Conservation (phyloP, 2,797 vertebrate species). For the Coregonus ussuriensis region DNA sequence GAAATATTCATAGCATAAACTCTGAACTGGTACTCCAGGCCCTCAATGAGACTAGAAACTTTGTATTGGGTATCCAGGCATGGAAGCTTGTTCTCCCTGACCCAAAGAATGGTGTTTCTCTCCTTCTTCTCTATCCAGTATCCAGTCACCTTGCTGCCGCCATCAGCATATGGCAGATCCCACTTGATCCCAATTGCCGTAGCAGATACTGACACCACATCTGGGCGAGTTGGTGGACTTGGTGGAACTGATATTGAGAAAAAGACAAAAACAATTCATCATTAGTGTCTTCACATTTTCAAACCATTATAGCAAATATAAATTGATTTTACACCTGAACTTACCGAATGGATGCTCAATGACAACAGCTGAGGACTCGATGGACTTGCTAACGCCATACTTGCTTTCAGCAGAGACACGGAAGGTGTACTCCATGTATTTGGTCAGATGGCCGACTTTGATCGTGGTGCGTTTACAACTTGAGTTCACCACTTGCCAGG, state of each 20-base stretch:
- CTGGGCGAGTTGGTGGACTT: slow-evolving; percentile 92
- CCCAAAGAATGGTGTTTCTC: slow-evolving; percentile 98
- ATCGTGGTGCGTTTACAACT: slow-evolving; percentile 97
- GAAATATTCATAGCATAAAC: slow-evolving; percentile 95
- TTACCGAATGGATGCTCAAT: slow-evolving; percentile 98
- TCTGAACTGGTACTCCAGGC: slow-evolving; percentile 98
- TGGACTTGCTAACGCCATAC: slow-evolving; percentile 96
- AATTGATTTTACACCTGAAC: slow-evolving; percentile 45
- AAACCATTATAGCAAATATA: slow-evolving; percentile 2
- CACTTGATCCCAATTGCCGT: slow-evolving; percentile 91
- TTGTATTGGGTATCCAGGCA: slow-evolving; percentile 94
- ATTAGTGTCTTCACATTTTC: slow-evolving; percentile 10
- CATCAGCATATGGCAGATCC: slow-evolving; percentile 96
- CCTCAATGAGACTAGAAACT: slow-evolving; percentile 89
- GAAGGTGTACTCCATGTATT: slow-evolving; percentile 99
- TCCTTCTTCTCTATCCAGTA: slow-evolving; percentile 99
- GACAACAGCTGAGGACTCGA: slow-evolving; percentile 88
- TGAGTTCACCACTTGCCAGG: slow-evolving; percentile 98
- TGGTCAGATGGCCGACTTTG: slow-evolving; percentile 95
- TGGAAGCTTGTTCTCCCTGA: slow-evolving; percentile 96
- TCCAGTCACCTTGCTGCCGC: slow-evolving; percentile 92
- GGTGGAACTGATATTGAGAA: slow-evolving; percentile 83
- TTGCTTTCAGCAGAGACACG: slow-evolving; percentile 97
- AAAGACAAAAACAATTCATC: slow-evolving; percentile 7
- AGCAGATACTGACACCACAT: slow-evolving; percentile 87